Percentiles rank a stretch among this genome's conserved stretches.
Conservation (phyloP, 2,113 vertebrate species). For the Tetrao urogallus region DNA sequence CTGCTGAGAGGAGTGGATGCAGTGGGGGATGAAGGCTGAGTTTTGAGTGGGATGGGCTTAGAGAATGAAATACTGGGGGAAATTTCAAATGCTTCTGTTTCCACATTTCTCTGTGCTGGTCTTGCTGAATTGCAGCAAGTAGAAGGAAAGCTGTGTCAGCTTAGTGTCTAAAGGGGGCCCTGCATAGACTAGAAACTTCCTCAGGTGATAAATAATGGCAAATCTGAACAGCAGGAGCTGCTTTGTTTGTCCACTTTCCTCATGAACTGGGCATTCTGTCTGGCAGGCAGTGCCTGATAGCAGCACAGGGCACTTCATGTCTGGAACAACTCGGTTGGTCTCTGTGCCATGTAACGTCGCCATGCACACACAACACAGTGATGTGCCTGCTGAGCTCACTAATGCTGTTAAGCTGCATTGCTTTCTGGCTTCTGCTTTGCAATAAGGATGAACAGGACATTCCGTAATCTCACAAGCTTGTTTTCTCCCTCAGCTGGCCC, state of each 20-base stretch:
- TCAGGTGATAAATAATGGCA: not conserved
- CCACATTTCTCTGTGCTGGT: accelerated
- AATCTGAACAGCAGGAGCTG: not conserved
- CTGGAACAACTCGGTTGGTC: not conserved
- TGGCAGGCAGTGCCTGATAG: not conserved
- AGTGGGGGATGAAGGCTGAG: not conserved
- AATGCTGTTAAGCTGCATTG: not conserved
- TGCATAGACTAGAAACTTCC: not conserved
- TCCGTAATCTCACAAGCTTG: not conserved
- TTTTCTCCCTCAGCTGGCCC: not conserved
- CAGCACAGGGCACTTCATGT: not conserved
- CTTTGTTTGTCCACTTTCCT: not conserved
- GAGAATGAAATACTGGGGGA: not conserved
- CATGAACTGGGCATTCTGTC: not conserved
- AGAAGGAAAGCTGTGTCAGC: not conserved
- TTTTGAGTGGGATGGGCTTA: not conserved
- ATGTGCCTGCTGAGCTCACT: not conserved
- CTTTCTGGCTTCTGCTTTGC: not conserved
- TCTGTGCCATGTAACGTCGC: accelerated
- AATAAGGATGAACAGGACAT: not conserved
- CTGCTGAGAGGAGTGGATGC: accelerated
- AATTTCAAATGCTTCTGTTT: not conserved
- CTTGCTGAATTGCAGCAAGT: accelerated
- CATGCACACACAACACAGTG: accelerated
- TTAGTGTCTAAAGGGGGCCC: accelerated